These are phyloP conservation scores for Thalassoma bifasciatum DNA, from an alignment of 2,113 vertebrate genomes.

Conservation along the genomic window DNA sequence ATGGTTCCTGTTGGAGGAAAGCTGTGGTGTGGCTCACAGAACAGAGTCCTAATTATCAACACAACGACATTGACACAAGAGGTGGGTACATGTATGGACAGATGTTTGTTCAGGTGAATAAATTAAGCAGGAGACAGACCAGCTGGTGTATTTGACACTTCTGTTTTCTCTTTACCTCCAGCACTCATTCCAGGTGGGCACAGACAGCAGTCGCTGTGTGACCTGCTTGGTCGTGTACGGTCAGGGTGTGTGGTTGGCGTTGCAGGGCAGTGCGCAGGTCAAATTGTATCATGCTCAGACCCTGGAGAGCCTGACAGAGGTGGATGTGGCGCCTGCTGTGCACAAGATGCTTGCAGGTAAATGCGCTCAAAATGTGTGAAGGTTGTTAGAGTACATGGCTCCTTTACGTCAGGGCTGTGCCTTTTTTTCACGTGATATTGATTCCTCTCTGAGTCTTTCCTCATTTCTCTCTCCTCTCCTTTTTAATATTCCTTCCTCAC, in stretches of 20 bases:
- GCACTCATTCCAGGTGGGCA: constrained; percentile 92
- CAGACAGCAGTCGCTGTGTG: constrained; percentile 91
- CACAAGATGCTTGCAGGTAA: constrained; percentile 99
- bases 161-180: constrained; percentile 49
- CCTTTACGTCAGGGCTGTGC: neutral
- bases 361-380: neutral
- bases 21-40: constrained; percentile 97
- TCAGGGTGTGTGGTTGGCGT: constrained; percentile 91
- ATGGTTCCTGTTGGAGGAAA: constrained; percentile 94
- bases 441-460: neutral
- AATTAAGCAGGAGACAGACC: neutral
- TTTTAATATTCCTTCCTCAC: neutral
- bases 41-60: constrained; percentile 91
- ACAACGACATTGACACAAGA: constrained; percentile 89
- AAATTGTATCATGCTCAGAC: constrained; percentile 92
- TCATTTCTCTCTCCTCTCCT: neutral
- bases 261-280: constrained; percentile 96
- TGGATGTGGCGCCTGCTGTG: constrained; percentile 94
- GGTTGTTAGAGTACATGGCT: neutral
- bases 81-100: constrained; percentile 82
- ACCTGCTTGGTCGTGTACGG: constrained; percentile 93
- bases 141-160: neutral
- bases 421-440: neutral
- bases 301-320: constrained; percentile 93
- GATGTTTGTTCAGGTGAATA: neutral